These are phyloP conservation scores for Drosophila tropicalis DNA, from an alignment of 1,140 invertebrate species.

Conservation along the genomic window DNA sequence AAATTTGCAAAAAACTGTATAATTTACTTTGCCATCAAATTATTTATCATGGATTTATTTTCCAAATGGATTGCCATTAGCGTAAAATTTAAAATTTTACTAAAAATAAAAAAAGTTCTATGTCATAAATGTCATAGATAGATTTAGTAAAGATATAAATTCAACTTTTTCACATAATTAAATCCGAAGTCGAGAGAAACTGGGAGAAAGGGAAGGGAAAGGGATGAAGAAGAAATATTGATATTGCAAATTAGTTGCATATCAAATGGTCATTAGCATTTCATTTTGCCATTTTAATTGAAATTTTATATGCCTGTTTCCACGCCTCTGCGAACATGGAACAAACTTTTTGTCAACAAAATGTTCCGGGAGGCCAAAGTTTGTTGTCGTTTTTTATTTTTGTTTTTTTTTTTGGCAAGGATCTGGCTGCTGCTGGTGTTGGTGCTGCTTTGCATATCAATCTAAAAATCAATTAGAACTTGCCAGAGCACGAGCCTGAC, in stretches of 20 bases:
- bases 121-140: not conserved
- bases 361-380: slow-evolving; percentile 12
- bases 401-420: not conserved
- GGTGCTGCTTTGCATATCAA: slow-evolving; percentile 60
- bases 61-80: too few relatives aligned
- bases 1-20: too few relatives aligned
- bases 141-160: not conserved
- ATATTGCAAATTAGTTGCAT: slow-evolving; percentile 62
- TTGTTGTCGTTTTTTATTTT: not conserved
- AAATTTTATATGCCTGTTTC: slow-evolving; percentile 58
- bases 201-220: not conserved
- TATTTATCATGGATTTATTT: too few relatives aligned
- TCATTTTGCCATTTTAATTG: slow-evolving; percentile 59
- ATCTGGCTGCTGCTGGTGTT: not conserved
- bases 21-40: too few relatives aligned
- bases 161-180: not conserved
- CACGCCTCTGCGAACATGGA: not conserved
- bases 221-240: slow-evolving; percentile 24
- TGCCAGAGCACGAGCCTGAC: slow-evolving; percentile 31
- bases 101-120: too few relatives aligned
- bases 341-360: slow-evolving; percentile 45
- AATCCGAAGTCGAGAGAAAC: not conserved
- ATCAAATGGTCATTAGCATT: slow-evolving; percentile 54
- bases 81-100: too few relatives aligned
- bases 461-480: slow-evolving; percentile 65